Conservation (phyloP, 1,140 invertebrate genomes). For the Apis florea region DNA sequence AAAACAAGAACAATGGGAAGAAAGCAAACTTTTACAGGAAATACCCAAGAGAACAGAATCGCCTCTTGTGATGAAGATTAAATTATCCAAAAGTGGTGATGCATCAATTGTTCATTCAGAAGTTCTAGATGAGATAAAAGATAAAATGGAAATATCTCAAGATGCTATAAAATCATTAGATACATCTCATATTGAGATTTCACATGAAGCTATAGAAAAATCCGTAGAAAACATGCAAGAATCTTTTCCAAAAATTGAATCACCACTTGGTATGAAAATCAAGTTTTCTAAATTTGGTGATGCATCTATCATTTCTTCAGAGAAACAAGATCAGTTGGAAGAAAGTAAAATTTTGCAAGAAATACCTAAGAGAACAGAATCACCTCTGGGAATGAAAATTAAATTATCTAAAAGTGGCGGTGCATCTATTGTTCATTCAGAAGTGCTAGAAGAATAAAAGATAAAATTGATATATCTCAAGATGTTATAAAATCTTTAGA, state of each 20-base stretch:
- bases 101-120: constrained; percentile 68
- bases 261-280: constrained; percentile 65
- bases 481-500: too few species aligned
- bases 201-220: neutral
- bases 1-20: constrained; percentile 20
- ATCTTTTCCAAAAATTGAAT: constrained; percentile 21
- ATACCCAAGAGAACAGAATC: constrained; percentile 65
- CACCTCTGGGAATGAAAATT: too few species aligned
- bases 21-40: constrained; percentile 61
- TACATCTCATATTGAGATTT: neutral
- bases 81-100: constrained; percentile 68
- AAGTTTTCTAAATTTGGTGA: constrained; percentile 70
- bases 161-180: neutral
- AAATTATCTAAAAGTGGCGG: too few species aligned
- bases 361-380: too few species aligned
- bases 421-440: too few species aligned
- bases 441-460: too few species aligned
- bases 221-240: constrained; percentile 9
- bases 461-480: too few species aligned
- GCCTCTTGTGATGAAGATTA: constrained; percentile 69
- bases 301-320: constrained; percentile 65
- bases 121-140: neutral
- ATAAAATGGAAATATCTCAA: neutral
- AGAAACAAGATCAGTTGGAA: constrained; percentile 54
- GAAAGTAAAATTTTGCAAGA: constrained; percentile 21